Percentiles rank a stretch among this genome's conserved stretches.
These are phyloP conservation scores for Nomia melanderi DNA, from an alignment of 1,140 invertebrate genomes.

Conservation along the genomic window DNA sequence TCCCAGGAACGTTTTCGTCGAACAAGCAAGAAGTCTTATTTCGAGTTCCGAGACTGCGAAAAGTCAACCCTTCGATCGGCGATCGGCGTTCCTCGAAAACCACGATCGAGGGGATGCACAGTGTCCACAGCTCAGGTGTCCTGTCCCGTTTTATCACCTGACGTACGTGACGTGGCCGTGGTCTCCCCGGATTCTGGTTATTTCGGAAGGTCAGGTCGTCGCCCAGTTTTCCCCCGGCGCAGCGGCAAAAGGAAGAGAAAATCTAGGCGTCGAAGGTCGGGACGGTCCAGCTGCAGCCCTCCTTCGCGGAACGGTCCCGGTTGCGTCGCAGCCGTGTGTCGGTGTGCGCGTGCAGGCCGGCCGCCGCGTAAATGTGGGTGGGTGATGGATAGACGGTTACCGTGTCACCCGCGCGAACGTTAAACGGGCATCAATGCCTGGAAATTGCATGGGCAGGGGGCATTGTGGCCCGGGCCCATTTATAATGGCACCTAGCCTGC, in stretches of 20 bases:
- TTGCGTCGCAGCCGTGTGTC: background rate
- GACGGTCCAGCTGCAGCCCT: slow-evolving; percentile 69
- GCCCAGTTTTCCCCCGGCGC: slow-evolving; percentile 16
- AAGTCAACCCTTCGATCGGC: background rate
- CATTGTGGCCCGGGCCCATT: slow-evolving; percentile 46
- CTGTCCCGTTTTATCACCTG: slow-evolving; percentile 61
- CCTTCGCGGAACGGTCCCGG: slow-evolving; percentile 41
- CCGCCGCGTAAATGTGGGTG: slow-evolving; percentile 68
- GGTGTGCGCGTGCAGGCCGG: background rate
- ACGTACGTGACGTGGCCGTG: slow-evolving; percentile 39
- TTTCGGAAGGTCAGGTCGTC: slow-evolving; percentile 43
- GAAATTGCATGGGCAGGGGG: slow-evolving; percentile 61
- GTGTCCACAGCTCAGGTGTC: slow-evolving; percentile 46
- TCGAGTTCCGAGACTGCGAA: no score
- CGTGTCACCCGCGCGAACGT: slow-evolving; percentile 69
- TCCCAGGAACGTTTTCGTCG: no score
- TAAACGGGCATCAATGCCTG: slow-evolving; percentile 62
- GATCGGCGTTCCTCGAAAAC: background rate
- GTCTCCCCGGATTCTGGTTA: slow-evolving; percentile 18
- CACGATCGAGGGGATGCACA: no score
- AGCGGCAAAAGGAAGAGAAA: slow-evolving; percentile 6
- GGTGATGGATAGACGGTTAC: slow-evolving; percentile 79
- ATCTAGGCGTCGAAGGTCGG: background rate
- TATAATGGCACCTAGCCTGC: slow-evolving; percentile 28
- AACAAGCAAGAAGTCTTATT: no score